A percentile compares a stretch with the other conserved stretches of the same genome.
Evolutionary conservation across 1,140 invertebrate genomes (phyloP).

Genomic region (Zaprionus vittiger): DNA sequence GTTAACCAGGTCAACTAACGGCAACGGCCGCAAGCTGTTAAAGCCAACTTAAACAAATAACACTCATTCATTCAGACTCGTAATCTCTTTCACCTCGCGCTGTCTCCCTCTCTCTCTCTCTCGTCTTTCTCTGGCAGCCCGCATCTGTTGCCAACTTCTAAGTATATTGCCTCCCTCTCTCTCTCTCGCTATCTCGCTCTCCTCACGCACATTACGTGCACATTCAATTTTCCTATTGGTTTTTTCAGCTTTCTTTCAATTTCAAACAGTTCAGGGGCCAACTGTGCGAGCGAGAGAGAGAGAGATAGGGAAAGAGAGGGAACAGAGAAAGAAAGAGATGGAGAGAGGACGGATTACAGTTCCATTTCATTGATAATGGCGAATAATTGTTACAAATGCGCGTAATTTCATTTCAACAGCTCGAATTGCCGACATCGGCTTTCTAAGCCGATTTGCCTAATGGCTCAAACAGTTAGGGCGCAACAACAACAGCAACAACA

Average conservation of each 20-base stretch:
- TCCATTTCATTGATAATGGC: conserved; percentile 63
- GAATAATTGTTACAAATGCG: conserved; percentile 72
- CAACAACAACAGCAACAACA: conserved; percentile 16
- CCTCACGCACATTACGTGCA: conserved; percentile 57
- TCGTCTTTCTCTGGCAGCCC: conserved; percentile 22
- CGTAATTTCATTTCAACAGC: conserved; percentile 39
- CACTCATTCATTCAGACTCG: conserved; percentile 59
- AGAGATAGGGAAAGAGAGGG: neutral
- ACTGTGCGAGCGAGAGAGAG: neutral
- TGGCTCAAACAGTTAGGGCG: conserved; percentile 60
- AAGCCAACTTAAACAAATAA: conserved; percentile 78
- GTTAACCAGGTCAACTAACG: conserved; percentile 80
- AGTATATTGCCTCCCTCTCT: neutral
- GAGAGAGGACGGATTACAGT: neutral
- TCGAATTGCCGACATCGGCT: conserved; percentile 43
- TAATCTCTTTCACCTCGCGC: conserved; percentile 20
- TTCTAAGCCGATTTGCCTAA: conserved; percentile 71
- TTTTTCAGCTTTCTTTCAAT: conserved; percentile 61
- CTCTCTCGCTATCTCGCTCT: conserved; percentile 23
- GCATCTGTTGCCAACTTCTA: conserved; percentile 34
- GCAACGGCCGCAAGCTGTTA: conserved; percentile 76
- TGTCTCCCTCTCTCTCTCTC: conserved; percentile 3
- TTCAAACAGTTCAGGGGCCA: conserved; percentile 21
- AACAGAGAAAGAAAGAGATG: conserved; percentile 6
- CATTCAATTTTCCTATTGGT: conserved; percentile 42